phyloP scores from a whole-genome alignment of 2,888 invertebrate species.

The Salticus scenicus region DNA sequence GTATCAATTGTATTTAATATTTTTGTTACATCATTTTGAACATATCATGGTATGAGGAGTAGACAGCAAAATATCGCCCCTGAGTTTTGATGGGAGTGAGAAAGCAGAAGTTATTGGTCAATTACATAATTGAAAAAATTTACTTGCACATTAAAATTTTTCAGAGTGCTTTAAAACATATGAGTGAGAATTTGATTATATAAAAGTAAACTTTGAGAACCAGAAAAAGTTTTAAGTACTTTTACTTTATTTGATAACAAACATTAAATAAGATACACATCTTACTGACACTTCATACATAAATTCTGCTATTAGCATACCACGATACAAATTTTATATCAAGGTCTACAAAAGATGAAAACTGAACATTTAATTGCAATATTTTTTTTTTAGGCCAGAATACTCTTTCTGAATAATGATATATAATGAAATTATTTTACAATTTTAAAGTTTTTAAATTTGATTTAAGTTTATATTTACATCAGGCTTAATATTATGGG shows the following conservation, averaged over 20 bases:
- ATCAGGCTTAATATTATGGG: not conserved
- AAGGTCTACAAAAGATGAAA: constrained; percentile 18
- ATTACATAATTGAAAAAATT: too few relatives aligned
- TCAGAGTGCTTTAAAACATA: too few relatives aligned
- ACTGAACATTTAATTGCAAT: not conserved
- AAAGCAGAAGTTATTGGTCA: too few relatives aligned
- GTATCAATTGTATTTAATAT: too few relatives aligned
- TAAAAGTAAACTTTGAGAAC: not conserved
- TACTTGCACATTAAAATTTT: too few relatives aligned
- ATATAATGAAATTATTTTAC: not conserved
- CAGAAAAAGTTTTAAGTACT: constrained; percentile 34
- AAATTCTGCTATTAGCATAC: constrained; percentile 14
- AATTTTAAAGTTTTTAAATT: not conserved
- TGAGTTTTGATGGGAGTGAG: too few relatives aligned
- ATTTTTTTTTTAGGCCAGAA: not conserved
- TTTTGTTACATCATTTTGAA: too few relatives aligned
- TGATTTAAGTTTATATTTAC: constrained; percentile 8
- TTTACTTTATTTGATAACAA: constrained; percentile 56
- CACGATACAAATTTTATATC: constrained; percentile 25
- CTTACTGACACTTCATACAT: constrained; percentile 27
- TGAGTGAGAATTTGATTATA: too few relatives aligned
- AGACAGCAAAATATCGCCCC: too few relatives aligned
- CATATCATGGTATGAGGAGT: too few relatives aligned
- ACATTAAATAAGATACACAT: constrained; percentile 50
- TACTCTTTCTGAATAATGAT: not conserved